Evolutionary conservation across 2,888 invertebrate genomes (phyloP), one percentile per base, ranked within the genome.

Genomic region (Augiades crinisus): DNA sequence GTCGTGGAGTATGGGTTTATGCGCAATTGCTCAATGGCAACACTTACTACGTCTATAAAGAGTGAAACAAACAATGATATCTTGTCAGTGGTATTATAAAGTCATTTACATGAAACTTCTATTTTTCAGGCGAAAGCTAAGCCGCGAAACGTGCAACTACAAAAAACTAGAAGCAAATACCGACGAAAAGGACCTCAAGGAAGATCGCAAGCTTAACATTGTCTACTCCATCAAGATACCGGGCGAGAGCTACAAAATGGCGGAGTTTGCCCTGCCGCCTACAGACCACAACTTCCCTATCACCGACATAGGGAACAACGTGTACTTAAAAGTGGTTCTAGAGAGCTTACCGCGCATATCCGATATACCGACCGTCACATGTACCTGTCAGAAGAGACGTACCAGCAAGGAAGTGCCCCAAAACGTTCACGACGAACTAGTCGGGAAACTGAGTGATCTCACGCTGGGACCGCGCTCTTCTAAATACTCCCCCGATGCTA

Each of bases 281-380:
- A 91, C 91, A 57, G 91, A 91, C 66, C 95, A 96, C 78, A 92
- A 91, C 56, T 95, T 95, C 78, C 95, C 95, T 2, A 70, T 92
- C 50, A 94, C 95, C 0, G 91, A 92, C 58, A 91, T 94, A 34
- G 93, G 94, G 13, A 91, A 91, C 64, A 92, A 92, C 56, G 82
- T 91, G 45, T 91, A 91, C 53, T 82, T 95, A 58, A 92, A 86
- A 59, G 74, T 94, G 44, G 86, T 91, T 21, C 85, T 94, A 47
- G 90, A 93, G 76, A 93, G 93, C 77, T 82, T 96, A 64, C 96
- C 97, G 16, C 90, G 97, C 33, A 91, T 94, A 63, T 93, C 94
- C 56, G 92, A 92, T 36, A 92, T 95, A 63, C 96, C 96, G 5
- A 79, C 84, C 14, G 83, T 94, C 45, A 76, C 75, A 63, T 90